Evolutionary conservation across 2,113 vertebrate genomes (phyloP), one percentile per base, ranked within the genome.

Genomic region (Scartelaos histophorus): DNA sequence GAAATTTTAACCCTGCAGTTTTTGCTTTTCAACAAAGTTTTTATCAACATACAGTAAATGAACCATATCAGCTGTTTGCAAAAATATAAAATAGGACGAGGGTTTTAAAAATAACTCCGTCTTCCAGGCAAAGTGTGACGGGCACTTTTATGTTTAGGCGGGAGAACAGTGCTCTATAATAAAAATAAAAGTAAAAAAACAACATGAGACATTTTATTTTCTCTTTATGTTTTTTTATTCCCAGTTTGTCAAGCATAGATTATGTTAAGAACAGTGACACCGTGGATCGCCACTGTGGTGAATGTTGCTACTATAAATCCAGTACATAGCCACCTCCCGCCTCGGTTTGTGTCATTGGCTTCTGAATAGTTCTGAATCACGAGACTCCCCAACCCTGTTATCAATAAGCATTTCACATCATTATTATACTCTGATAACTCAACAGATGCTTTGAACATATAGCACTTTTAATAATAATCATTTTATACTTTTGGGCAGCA

Each of bases 221-320:
- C 81, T 85, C 82, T 90, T 91, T 85, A 25, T 77, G 78, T 76
- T 29, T 19, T 74, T 91, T 92, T 66, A 87, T 87, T 90, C 88
- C 85, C 73, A 82, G 75, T 88, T 84, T 65, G 21, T 87, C 87
- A 93, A 92, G 92, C 90, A 91, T 89, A 86, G 86, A 85, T 88
- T 85, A 87, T 82, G 90, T 89, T 80, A 88, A 85, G 65, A 91
- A 89, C 86, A 87, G 89, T 89, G 88, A 91, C 88, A 78, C 89
- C 86, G 83, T 84, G 71, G 71, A 81, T 78, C 74, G 83, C 83
- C 90, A 78, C 88, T 66, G 89, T 78, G 67, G 89, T 86, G 84
- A 82, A 89, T 85, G 86, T 87, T 85, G 90, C 90, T 88, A 88
- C 90, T 80, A 29, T 29, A 76, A 58, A 87, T 88, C 85, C 85